Evolutionary conservation across 2,797 vertebrate genomes (phyloP).

Genomic region (Clarias platycephalus): DNA sequence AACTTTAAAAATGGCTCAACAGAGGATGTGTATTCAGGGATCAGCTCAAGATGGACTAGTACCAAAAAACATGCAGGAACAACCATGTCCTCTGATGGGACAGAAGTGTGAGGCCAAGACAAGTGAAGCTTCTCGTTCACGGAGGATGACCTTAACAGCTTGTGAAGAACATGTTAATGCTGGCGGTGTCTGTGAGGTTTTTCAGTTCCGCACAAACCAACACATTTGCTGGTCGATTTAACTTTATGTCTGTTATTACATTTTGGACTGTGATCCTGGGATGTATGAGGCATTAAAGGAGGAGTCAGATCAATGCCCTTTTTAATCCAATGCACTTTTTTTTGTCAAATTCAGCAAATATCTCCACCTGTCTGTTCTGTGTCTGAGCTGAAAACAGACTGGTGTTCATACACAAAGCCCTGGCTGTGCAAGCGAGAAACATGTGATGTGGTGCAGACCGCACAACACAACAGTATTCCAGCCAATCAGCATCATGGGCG

Average conservation of each 20-base stretch:
- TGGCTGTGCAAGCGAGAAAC: too few species aligned
- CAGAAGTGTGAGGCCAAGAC: neutral
- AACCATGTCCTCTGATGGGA: neutral
- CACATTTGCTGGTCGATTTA: neutral
- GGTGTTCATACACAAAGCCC: too few species aligned
- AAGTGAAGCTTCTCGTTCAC: neutral
- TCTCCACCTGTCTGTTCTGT: too few species aligned
- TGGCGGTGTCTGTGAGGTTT: neutral
- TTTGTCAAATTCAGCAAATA: too few species aligned
- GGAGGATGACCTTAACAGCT: neutral
- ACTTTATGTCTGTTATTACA: neutral
- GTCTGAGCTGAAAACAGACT: too few species aligned
- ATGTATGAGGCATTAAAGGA: neutral
- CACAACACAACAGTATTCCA: too few species aligned
- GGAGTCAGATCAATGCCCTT: too few species aligned
- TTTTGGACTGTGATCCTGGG: neutral
- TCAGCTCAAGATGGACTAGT: neutral
- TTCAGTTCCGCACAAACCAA: neutral
- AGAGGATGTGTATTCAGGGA: slow-evolving; percentile 4
- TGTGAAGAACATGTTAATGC: neutral
- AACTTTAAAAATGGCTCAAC: neutral
- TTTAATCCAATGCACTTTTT: too few species aligned
- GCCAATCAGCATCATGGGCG: too few species aligned
- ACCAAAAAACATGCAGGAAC: neutral
- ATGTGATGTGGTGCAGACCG: too few species aligned